Base-by-base conservation (phyloP, 2,113 vertebrate genomes). In the Ivindomyrus marchei region DNA sequence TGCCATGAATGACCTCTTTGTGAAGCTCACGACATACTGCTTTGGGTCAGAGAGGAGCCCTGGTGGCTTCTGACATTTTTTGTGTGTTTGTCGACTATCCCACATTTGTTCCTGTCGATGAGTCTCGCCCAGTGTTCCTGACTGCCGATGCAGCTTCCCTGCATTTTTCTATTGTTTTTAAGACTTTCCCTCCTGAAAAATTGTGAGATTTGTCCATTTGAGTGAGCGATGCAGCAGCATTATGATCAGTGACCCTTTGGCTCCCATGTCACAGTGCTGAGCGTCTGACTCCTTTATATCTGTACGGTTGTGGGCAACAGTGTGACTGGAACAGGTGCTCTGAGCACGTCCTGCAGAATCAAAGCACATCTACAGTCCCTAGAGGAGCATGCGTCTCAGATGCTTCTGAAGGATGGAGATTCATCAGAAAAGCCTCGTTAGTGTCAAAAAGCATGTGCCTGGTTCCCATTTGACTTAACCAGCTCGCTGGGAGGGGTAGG, bases 401-500 rank as follows among this genome's bases (percentile, higher is more conserved):
- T 56, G 74, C 3, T 88, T 62, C 36, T 62, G 36, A 88, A 62
- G 42, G 53, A 24, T 2, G 21, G 49, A 62, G 17, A 88, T 89
- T 85, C 90, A 62, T 90, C 90, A 88, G 50, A 52, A 13, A 31
- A 62, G 86, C 70, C 39, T 46, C 21, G 8, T 70, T 88, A 89
- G 50, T 84, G 62, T 42, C 52, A 53, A 52, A 85, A 27, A 42
- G 89, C 89, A 92, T 47, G 87, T 91, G 86, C 46, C n/a, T 3
- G 88, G 84, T 42, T 42, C 58, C 90, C 31, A 74, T 92, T 87
- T 83, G 87, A 80, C 70, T 91, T 91, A 89, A 39, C 27, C 70
- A 39, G 70, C 91, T 42, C 90, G 91, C 42, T 89, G 90, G 92
- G 85, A n/a, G 88, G 89, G 91, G 90, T 89, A 17, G 66, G 77